A percentile compares a stretch with the other conserved stretches of the same genome.
Conservation (phyloP, 2,113 vertebrate species). For the Scophthalmus maximus region DNA sequence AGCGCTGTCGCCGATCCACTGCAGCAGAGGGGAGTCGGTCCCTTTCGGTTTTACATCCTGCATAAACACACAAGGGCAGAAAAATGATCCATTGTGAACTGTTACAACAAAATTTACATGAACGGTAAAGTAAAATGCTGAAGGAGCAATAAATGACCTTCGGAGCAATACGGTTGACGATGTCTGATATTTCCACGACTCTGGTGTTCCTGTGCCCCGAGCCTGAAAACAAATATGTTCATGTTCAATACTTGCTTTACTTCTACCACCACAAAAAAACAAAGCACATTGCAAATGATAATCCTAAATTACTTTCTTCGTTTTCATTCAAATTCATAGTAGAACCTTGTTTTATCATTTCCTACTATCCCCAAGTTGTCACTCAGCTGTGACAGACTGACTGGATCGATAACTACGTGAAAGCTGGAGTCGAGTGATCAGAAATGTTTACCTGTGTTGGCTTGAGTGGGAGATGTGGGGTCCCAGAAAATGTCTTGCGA, state of each 20-base stretch:
- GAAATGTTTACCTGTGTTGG: conserved; percentile 49
- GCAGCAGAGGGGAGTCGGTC: conserved; percentile 84
- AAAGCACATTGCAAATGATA: neutral
- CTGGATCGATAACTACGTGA: too few species aligned
- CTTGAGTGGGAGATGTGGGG: conserved; percentile 73
- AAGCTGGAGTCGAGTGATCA: neutral
- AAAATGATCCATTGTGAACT: too few species aligned
- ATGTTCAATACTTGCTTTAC: neutral
- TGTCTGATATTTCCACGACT: conserved; percentile 91
- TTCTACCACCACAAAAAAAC: neutral
- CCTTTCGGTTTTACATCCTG: conserved; percentile 84
- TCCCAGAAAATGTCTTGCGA: conserved; percentile 84
- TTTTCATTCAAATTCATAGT: neutral
- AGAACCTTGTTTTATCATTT: neutral
- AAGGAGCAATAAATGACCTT: conserved; percentile 84
- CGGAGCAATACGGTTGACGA: conserved; percentile 94
- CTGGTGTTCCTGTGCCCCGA: conserved; percentile 71
- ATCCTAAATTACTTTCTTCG: too few species aligned
- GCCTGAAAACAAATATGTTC: conserved; percentile 59
- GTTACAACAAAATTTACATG: too few species aligned
- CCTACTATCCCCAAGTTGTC: neutral
- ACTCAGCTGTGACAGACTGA: neutral
- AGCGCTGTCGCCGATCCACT: conserved; percentile 91
- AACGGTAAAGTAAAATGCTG: too few species aligned
- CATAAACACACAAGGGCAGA: neutral